Base-by-base conservation (phyloP, 2,113 vertebrate species). In the Meriones unguiculatus region DNA sequence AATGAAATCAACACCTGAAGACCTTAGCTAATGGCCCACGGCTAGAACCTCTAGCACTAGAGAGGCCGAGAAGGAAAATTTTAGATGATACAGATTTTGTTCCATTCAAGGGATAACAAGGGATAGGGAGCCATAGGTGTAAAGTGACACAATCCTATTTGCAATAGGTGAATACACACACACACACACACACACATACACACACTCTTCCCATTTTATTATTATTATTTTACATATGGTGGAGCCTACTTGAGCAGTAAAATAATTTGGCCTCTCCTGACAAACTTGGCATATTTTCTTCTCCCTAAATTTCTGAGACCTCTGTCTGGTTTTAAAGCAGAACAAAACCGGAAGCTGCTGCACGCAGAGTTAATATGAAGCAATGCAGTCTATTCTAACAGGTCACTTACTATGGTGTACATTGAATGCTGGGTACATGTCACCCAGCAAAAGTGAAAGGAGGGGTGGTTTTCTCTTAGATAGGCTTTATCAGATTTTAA, bases 301-400 rank as follows among this genome's bases (percentile, higher is more conserved):
- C 64, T 52, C 76, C 24, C 67, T 94, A 75, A 90, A 94, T 91
- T 72, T 95, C n/a, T 94, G 54, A 25, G 25, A 46, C 69, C 59
- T 90, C 94, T 91, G 78, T 78, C 80, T 52, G 7, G 2, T 94
- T 96, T 95, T 80, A 92, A 89, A 96, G 62, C 76, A 85, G 75
- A 94, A 73, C 59, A 92, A 77, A 94, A 95, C 69, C 67, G 90
- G 85, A 94, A 97, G 62, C 78, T 8, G 41, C 62, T 92, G 64
- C 41, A 89, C 76, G 78, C 54, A 52, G 80, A 90, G 89, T 57
- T 95, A 81, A 90, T 92, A 72, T 38, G 91, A 86, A 90, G 89
- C 70, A 85, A 75, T 75, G 54, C 41, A 25, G 18, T 94, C 90
- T 90, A 1, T 80, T 95, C 90, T 93, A 92, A 88, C 65, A 96